Evolutionary conservation across 2,888 invertebrate species (phyloP), one percentile per base, ranked within the genome.

Genomic region (Dryobotodes eremita): DNA sequence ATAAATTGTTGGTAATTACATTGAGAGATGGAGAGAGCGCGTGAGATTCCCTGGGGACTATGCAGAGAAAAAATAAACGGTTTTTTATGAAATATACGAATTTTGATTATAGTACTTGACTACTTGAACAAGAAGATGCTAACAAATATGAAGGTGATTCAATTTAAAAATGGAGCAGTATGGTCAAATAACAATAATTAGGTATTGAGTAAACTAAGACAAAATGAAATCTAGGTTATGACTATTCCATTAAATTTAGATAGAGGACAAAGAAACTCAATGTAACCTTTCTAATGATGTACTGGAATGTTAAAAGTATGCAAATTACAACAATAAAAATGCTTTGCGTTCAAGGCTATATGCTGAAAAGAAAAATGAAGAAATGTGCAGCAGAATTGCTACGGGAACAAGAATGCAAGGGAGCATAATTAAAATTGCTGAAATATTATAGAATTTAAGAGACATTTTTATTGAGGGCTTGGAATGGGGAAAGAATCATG

Each of bases 1-100:
- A 79, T 86, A 81, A 83, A 88, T 75, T 71, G 62, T 64, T 65
- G 42, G 50, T 80, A 79, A 80, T 83, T 82, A 80, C 57, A 66
- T 62, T 61, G 57, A 64, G 36, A 73, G 6, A 79, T 66, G 64
- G 31, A 55, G 15, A 55, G 20, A 50, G 64, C 11, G 50, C 36
- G 57, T 20, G 53, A 42, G 17, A 20, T 71, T 61, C 71, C 50
- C 66, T 10, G 11, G 77, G 65, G 83, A 62, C 13, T 55, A 50
- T 20, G 65, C 11, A 61, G 55, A 65, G 70, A 66, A 80, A 31
- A 11, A 72, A 31, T 48, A 70, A 69, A 72, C 13, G 13, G 3
- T 23, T 68, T 20, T 65, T 72, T 61, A 26, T 11, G 23, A 53
- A 62, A 42, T 20, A 57, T 55, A 55, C 15, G 17, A 72, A 72